Percentiles rank a stretch among this genome's conserved stretches.
phyloP scores from a whole-genome alignment of 2,797 vertebrate species.

The Lacerta viridis region DNA sequence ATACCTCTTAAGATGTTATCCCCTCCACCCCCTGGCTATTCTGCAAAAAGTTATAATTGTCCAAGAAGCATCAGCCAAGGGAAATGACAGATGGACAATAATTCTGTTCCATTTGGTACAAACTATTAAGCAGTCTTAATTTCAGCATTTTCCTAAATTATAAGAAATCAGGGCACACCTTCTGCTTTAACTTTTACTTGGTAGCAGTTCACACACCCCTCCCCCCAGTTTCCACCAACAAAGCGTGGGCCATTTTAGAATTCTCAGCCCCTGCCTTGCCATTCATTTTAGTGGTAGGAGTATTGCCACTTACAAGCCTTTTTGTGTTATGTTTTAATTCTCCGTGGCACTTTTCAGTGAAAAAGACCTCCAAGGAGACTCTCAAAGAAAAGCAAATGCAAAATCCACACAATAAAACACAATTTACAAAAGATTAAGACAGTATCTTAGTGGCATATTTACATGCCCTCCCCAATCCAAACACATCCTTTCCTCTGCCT shows the following conservation, averaged over 20 bases:
- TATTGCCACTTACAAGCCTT: too few species aligned
- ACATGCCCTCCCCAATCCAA: not conserved
- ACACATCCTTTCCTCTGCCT: not conserved
- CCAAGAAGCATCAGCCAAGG: not conserved
- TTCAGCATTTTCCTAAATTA: not conserved
- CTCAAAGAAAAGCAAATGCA: not conserved
- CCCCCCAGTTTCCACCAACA: not conserved
- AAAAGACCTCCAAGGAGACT: not conserved
- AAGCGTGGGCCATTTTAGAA: not conserved
- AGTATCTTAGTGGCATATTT: not conserved
- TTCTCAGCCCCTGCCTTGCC: not conserved
- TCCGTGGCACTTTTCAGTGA: not conserved
- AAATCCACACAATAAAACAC: not conserved
- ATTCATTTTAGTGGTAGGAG: not conserved
- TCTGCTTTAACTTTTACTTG: not conserved
- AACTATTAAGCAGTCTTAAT: not conserved
- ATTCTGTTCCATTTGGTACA: not conserved
- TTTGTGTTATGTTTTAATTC: too few species aligned
- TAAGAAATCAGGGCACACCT: not conserved
- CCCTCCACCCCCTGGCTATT: too few species aligned
- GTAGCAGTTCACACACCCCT: not conserved
- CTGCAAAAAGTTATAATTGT: not conserved
- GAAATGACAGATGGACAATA: not conserved
- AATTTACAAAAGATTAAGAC: not conserved
- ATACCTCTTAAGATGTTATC: not conserved